Base-by-base conservation (phyloP, 2,113 vertebrate genomes). In the Phaetusa simplex region DNA sequence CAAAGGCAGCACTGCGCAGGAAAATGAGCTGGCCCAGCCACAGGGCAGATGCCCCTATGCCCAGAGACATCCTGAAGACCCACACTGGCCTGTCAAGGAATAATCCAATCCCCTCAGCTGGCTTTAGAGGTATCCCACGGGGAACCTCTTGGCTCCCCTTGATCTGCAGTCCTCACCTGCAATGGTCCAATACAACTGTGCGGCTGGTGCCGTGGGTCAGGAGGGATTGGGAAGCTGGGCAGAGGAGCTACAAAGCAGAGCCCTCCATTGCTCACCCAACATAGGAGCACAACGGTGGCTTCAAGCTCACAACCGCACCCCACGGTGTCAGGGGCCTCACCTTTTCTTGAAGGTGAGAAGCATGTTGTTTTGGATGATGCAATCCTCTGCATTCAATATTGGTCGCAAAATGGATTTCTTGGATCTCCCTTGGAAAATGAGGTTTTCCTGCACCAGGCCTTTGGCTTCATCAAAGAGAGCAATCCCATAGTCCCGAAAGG, bases 361-460 rank as follows among this genome's bases (percentile, higher is more conserved):
- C 88, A 97, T 97, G 78, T 99, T 99, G 97, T 99, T 99, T 38
- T 98, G 98, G 59, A 99, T 85, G 22, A 98, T 14, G 32, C 98
- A 99, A 43, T 98, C 98, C 50, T 98, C 97, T 90, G 95, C 96
- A 95, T 78, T 98, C 42, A 96, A 98, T 86, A 92, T 85, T n/a
- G 97, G 97, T 77, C 98, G 98, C 49, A 99, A 97, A 80, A 99
- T 98, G 34, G 97, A 96, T 96, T 98, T 99, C 65, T 97, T 97
- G 36, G 98, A 95, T 86, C 98, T 98, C n/a, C 99, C 98, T 96
- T 99, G 98, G 96, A 98, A 99, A 96, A 99, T 98, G 65, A 98
- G 93, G 88, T 99, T 99, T 94, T 99, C 99, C 83, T 99, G 98
- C 50, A 99, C 98, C n/a, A 98, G 84, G 49, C 98, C 99, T 96